Evolutionary conservation across 2,888 invertebrate genomes (phyloP), one percentile per base, ranked within the genome.

Genomic region (Mimachlamys varia): DNA sequence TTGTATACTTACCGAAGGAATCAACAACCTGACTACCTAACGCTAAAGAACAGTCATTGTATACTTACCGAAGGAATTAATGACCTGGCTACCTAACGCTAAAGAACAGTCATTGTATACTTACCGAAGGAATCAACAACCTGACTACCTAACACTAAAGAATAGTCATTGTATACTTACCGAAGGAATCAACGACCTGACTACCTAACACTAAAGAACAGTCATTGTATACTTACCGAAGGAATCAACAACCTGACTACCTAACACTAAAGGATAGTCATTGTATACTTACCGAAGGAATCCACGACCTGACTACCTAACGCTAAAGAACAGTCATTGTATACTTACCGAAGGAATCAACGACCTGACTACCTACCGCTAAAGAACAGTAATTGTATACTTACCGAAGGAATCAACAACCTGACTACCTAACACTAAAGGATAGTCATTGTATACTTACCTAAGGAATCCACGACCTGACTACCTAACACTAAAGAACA

Each of bases 161-260:
- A n/a, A n/a, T n/a, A n/a, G n/a, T n/a, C n/a, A n/a, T n/a, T n/a
- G n/a, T n/a, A 13, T 33, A 76, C 76, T 76, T 76, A 76, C 76
- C 76, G 27, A 76, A 76, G 0, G 76, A 76, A 13, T 33, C 33
- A 13, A 76, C 33, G 76, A 76, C 33, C 12, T 22, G 33, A 7
- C 76, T 76, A 1, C 27, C 27, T 33, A 76, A 22, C n/a, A n/a
- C n/a, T n/a, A n/a, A n/a, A n/a, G n/a, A n/a, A n/a, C n/a, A n/a
- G n/a, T n/a, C n/a, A n/a, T n/a, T n/a, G n/a, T n/a, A 13, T 33
- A 76, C 76, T 76, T 76, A 76, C 76, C 76, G 27, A 76, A 76
- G 0, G 76, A 76, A 13, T 33, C 33, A 13, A 76, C 33, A 33
- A 76, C 33, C 12, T 22, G 33, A 7, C 76, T 76, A 1, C 27